Base-by-base conservation (phyloP, 2,113 vertebrate species). In the Oncorhynchus clarkii region DNA sequence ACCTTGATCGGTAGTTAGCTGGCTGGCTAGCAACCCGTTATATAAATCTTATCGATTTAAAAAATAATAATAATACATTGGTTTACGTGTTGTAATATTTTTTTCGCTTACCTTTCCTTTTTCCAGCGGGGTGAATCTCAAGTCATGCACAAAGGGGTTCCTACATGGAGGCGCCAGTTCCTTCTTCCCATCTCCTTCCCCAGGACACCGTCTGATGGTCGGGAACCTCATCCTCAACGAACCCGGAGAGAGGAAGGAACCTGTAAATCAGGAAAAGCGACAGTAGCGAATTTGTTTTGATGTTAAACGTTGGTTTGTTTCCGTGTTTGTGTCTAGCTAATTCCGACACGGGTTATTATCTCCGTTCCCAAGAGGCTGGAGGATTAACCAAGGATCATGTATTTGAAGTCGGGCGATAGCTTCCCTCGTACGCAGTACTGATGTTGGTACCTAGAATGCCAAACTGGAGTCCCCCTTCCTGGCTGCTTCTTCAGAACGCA, bases 91-190 rank as follows among this genome's bases (percentile, higher is more conserved):
- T 29, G 29, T 31, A 5, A 11, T 64, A 22, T 64, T 12, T 64
- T 64, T 4, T 62, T 4, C 29, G 16, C 88, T 92, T 91, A 97
- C 96, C 96, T 96, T 94, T 87, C 94, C 93, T 85, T 96, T 97
- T 83, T 94, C 92, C 84, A 94, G 77, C 54, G 91, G 86, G 84
- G 91, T 91, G 82, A 95, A 90, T 84, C 93, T 94, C 87, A 97
- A 90, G 86, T 95, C 93, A 87, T 96, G 95, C 84, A 94, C 95
- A 90, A 97, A 97, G 26, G 96, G 96, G 90, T 96, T 96, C 85
- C 93, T 92, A 83, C 94, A 85, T 49, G 95, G 95, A 62, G 94
- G 94, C 72, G 93, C 93, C 78, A 92, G 93, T 81, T 93, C 94
- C 86, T 90, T 92, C 75, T 92, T 93, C 78, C 90, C 93, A 75